phyloP scores from a whole-genome alignment of 2,797 vertebrate genomes.

The Podarcis lilfordi region DNA sequence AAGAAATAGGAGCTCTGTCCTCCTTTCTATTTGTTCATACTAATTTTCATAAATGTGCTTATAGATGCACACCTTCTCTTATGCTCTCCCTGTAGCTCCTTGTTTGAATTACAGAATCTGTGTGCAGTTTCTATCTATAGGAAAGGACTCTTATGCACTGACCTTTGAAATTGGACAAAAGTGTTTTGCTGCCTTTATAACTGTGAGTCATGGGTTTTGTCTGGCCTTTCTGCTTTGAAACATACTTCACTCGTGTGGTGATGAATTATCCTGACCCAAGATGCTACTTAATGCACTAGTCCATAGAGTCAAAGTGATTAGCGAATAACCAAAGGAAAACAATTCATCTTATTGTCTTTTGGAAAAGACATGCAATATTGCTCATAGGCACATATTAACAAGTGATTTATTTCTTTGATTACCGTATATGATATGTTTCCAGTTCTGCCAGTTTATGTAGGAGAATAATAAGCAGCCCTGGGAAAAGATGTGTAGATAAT shows the following conservation, averaged over 20 bases:
- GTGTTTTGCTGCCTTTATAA: not conserved
- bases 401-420: not conserved
- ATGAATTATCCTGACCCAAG: not conserved
- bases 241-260: fast-evolving
- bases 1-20: not conserved
- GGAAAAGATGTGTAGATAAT: not conserved
- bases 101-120: fast-evolving
- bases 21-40: not conserved
- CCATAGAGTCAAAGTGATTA: not conserved
- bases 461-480: not conserved
- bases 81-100: fast-evolving
- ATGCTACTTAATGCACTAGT: not conserved
- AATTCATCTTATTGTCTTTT: not conserved
- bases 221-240: not conserved
- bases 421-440: not conserved
- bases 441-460: not conserved
- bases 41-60: not conserved
- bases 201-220: not conserved
- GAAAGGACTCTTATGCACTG: not conserved
- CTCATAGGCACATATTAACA: not conserved
- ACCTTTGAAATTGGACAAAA: not conserved
- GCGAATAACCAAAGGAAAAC: not conserved
- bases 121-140: not conserved
- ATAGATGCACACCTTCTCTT: fast-evolving
- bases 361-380: not conserved